Evolutionary conservation across 2,113 vertebrate genomes (phyloP), one percentile per base, ranked within the genome.

Genomic region (Dicaeum eximium): DNA sequence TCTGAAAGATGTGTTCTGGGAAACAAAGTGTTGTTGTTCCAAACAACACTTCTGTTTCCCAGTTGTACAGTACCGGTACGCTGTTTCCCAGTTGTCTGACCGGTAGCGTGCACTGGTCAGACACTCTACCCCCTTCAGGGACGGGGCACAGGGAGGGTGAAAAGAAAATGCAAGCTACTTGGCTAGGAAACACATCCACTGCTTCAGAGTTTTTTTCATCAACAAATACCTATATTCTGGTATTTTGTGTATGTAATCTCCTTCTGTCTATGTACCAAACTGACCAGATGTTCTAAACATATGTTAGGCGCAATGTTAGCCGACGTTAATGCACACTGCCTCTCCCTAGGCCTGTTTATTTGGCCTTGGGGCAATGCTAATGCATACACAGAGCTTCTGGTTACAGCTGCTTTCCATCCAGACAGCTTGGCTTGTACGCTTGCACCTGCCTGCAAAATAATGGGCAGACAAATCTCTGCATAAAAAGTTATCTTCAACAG

Each of bases 351-450:
- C 80, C 80, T 89, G 80, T 80, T 95, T 92, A 80, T 91, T 81
- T 80, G 69, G 84, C 86, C 89, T 92, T 35, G 38, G 33, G 92
- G 83, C 64, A 71, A 92, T 50, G 21, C 60, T 95, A 96, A 89
- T 78, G 72, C 73, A 81, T 38, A 62, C 38, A 71, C 35, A 62
- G 7, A 81, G 95, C 92, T 96, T 91, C 92, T 95, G 87, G 80
- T 95, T 92, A 91, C 87, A 96, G 84, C 84, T 96, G 78, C 60
- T 94, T 96, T 92, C 69, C 65, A 87, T 89, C 77, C 87, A 94
- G 69, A 78, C 69, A 81, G 65, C 44, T 87, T 13, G 4, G 51
- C 75, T 11, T 47, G 44, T 89, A n/a, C 3, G 8, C n/a, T 53
- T 87, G 73, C 90, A 96, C 87, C 92, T 95, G 96, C 31, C 69